Conservation (phyloP, 1,140 invertebrate genomes). For the Trigoniulus corallinus region DNA sequence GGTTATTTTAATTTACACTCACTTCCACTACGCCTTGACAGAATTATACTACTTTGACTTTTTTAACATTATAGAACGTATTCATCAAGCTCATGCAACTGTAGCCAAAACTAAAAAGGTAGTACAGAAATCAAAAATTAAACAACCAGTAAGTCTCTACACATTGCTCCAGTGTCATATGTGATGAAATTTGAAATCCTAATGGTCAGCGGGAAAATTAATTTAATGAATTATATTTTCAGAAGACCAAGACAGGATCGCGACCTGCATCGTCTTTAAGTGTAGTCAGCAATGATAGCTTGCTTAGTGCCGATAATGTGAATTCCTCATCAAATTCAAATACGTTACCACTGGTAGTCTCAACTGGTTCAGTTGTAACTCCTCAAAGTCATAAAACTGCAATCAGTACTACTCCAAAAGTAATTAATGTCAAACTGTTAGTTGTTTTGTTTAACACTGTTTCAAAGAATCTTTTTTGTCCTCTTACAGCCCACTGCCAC, state of each 20-base stretch:
- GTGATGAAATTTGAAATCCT: not conserved
- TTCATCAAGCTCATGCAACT: slow-evolving; percentile 31
- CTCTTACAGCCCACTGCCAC: too few species aligned
- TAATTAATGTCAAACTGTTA: too few species aligned
- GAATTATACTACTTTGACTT: slow-evolving; percentile 1
- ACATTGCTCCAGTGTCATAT: not conserved
- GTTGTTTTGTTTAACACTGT: too few species aligned
- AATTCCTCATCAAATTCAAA: not conserved
- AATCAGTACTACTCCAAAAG: too few species aligned
- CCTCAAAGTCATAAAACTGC: too few species aligned
- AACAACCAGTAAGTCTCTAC: slow-evolving; percentile 20
- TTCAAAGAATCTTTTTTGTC: too few species aligned
- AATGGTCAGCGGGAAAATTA: too few species aligned
- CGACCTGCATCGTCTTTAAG: slow-evolving; percentile 7
- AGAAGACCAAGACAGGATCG: slow-evolving; percentile 10
- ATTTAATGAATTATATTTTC: not conserved
- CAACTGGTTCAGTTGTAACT: too few species aligned
- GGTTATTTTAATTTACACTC: too few species aligned
- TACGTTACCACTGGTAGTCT: too few species aligned
- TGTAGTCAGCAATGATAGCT: not conserved
- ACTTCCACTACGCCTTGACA: too few species aligned
- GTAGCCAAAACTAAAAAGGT: slow-evolving; percentile 31
- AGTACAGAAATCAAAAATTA: slow-evolving; percentile 23
- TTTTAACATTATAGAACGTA: slow-evolving; percentile 22
- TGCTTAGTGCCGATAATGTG: not conserved